These are phyloP conservation scores for Cheirogaleus medius DNA, from an alignment of 2,113 vertebrate genomes.

Conservation along the genomic window DNA sequence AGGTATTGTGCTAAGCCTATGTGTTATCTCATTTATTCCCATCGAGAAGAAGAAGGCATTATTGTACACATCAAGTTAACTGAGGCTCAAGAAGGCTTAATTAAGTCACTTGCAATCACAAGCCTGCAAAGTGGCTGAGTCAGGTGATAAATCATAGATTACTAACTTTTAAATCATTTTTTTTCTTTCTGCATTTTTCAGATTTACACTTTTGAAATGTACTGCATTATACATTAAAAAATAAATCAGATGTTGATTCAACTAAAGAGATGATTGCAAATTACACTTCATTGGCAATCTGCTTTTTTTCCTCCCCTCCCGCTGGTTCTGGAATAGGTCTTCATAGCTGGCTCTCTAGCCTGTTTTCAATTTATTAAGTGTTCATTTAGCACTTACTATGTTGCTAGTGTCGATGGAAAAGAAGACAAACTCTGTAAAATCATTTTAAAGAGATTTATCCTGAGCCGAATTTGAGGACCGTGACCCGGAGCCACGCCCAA, in stretches of 20 bases:
- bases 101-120: neutral
- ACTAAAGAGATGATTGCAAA: neutral
- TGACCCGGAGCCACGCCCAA: too few species aligned
- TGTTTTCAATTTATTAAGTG: conserved; percentile 15
- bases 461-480: too few species aligned
- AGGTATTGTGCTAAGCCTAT: neutral
- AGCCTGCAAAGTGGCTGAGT: neutral
- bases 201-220: neutral
- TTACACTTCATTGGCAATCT: neutral
- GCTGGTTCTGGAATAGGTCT: neutral
- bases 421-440: too few species aligned
- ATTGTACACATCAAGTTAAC: neutral
- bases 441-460: too few species aligned
- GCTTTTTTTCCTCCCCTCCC: neutral
- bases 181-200: neutral
- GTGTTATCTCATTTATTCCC: neutral
- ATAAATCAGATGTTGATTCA: neutral
- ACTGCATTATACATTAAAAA: neutral
- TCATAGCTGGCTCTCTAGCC: neutral
- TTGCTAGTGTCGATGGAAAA: neutral
- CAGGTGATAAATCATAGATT: neutral
- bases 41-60: neutral
- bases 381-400: neutral
- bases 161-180: neutral
- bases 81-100: neutral